These are phyloP conservation scores for Phortica magna DNA, from an alignment of 2,888 invertebrate species.

Conservation along the genomic window DNA sequence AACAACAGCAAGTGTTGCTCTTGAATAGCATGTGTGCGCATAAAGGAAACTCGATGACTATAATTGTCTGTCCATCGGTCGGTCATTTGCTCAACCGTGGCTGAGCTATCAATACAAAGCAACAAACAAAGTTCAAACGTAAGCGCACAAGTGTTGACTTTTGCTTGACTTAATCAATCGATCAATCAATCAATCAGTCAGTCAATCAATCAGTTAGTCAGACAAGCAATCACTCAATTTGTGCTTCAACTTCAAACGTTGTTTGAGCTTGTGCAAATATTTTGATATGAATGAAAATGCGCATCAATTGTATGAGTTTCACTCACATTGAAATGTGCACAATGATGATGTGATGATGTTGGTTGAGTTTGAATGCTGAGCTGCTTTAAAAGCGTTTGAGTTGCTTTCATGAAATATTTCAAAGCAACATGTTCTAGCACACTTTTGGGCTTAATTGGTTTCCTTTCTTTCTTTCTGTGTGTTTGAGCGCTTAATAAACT, in stretches of 20 bases:
- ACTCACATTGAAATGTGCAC: too few relatives aligned
- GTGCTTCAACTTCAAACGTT: background rate
- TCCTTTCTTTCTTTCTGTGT: too few relatives aligned
- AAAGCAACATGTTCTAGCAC: too few relatives aligned
- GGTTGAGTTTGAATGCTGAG: too few relatives aligned
- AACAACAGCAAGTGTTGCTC: background rate
- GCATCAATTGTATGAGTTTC: background rate
- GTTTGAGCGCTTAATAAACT: too few relatives aligned
- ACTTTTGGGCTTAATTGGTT: too few relatives aligned
- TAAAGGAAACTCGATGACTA: background rate
- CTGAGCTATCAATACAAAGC: background rate
- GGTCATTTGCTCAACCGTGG: background rate
- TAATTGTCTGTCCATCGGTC: background rate
- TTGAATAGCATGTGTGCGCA: background rate
- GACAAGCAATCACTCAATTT: background rate
- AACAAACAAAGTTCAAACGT: background rate
- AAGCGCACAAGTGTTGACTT: background rate
- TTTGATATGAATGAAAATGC: background rate
- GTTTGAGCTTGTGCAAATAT: background rate
- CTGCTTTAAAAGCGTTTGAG: too few relatives aligned
- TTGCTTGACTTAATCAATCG: background rate
- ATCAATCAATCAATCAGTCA: background rate
- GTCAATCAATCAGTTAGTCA: conserved; percentile 2
- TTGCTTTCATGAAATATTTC: too few relatives aligned
- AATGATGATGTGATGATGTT: too few relatives aligned